A percentile compares a stretch with the other conserved stretches of the same genome.
phyloP scores from a whole-genome alignment of 2,113 vertebrate species.

The Semnopithecus entellus region DNA sequence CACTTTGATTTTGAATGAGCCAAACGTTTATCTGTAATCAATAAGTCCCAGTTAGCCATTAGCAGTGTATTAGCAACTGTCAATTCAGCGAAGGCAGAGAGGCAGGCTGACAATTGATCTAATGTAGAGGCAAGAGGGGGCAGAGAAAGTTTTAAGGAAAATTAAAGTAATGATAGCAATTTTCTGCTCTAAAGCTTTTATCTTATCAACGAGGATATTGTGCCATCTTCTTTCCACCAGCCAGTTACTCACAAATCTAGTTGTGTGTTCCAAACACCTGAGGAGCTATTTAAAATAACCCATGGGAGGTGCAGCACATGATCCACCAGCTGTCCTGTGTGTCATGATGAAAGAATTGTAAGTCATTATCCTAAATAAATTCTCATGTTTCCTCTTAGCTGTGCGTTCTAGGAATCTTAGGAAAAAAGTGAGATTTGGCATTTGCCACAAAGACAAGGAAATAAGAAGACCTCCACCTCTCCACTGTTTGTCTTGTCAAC shows the following conservation, averaged over 20 bases:
- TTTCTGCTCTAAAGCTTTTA: slow-evolving; percentile 10
- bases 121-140: background rate
- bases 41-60: background rate
- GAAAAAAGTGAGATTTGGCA: background rate
- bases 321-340: background rate
- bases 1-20: background rate
- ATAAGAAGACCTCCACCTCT: background rate
- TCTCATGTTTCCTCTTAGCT: background rate
- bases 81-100: background rate
- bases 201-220: background rate
- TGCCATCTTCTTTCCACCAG: background rate
- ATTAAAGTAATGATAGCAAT: background rate
- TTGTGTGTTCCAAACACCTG: background rate
- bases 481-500: background rate
- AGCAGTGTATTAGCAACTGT: background rate
- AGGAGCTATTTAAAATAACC: background rate
- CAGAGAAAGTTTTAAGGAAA: background rate
- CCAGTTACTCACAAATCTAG: background rate
- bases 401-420: background rate
- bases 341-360: background rate
- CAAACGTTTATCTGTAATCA: background rate
- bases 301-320: background rate
- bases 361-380: background rate
- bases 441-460: slow-evolving; percentile 3
- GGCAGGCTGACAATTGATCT: background rate